Evolutionary conservation across 2,113 vertebrate genomes (phyloP).

Genomic region (Phalacrocorax aristotelis): DNA sequence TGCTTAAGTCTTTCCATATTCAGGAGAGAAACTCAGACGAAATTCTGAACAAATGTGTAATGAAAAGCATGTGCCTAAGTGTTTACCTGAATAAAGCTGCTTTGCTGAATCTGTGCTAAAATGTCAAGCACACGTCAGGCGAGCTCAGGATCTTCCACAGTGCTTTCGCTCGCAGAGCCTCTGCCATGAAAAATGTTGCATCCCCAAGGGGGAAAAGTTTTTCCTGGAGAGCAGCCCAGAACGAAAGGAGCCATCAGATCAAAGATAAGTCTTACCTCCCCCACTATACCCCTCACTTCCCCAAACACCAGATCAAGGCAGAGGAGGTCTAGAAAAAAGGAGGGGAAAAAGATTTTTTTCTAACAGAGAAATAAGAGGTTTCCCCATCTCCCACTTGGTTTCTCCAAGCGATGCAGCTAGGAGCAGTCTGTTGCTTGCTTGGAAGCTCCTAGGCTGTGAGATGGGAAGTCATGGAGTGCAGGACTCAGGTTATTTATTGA

Average conservation of each 20-base stretch:
- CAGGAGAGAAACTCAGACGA: background rate
- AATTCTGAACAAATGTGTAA: background rate
- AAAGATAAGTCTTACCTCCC: slow-evolving; percentile 38
- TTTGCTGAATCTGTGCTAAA: slow-evolving; percentile 3
- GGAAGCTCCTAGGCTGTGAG: background rate
- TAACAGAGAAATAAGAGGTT: background rate
- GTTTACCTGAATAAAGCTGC: slow-evolving; percentile 44
- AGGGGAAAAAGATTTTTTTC: background rate
- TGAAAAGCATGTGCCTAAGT: background rate
- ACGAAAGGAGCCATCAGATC: slow-evolving; percentile 6
- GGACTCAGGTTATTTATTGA: slow-evolving; percentile 5
- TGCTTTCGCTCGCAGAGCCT: background rate
- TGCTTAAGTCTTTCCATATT: slow-evolving; percentile 24
- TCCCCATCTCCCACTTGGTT: background rate
- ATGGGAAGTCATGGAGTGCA: background rate
- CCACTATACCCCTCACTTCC: slow-evolving; percentile 6
- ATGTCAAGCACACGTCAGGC: background rate
- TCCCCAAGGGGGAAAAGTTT: background rate
- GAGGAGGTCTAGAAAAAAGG: background rate
- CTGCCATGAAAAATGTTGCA: background rate
- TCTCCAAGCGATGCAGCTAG: background rate
- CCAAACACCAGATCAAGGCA: background rate
- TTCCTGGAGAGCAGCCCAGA: slow-evolving; percentile 27
- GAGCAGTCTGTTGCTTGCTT: background rate
- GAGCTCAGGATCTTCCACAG: background rate